Evolutionary conservation across 2,113 vertebrate species (phyloP), one percentile per base, ranked within the genome.

Genomic region (Clarias batrachus): DNA sequence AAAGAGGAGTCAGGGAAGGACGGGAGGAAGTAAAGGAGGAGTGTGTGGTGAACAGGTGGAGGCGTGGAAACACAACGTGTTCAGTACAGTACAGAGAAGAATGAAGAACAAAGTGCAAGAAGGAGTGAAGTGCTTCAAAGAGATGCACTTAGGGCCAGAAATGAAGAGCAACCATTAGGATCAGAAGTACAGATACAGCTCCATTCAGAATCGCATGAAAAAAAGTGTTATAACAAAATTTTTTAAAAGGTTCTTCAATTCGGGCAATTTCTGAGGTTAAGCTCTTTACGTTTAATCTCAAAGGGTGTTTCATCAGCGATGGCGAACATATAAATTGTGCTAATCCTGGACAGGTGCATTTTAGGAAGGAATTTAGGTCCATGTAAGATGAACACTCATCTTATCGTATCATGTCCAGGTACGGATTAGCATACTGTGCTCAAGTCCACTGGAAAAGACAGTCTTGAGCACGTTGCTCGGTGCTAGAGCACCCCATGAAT

Each of bases 1-100:
- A 63, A 70, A 71, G 19, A 60, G 68, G 30, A 73, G 37, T 33
- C 27, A n/a, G 27, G 79, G 87, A 88, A 85, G 73, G 87, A 91
- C 89, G 85, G 87, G 90, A 60, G 73, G 85, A 89, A 89, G 76
- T 66, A 90, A 89, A 71, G 60, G 88, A 48, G 52, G 59, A 90
- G 83, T 85, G 77, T 82, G 12, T 23, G 27, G 83, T 23, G 41
- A 76, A 89, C 30, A 78, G 85, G 85, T 81, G 82, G 87, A 89
- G 88, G 88, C 0, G 83, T 56, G 23, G 54, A 56, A 62, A 78
- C 8, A 3, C 60, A 87, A 81, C 90, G 78, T 1, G 37, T 65
- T 82, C 23, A n/a, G 89, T 90, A 77, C 86, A 0, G 89, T 90
- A 79, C 86, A 0, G 74, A 27, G 88, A 82, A 90, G 90, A 60